Base-by-base conservation (phyloP, 2,888 invertebrate genomes). In the Embidobia sp. region DNA sequence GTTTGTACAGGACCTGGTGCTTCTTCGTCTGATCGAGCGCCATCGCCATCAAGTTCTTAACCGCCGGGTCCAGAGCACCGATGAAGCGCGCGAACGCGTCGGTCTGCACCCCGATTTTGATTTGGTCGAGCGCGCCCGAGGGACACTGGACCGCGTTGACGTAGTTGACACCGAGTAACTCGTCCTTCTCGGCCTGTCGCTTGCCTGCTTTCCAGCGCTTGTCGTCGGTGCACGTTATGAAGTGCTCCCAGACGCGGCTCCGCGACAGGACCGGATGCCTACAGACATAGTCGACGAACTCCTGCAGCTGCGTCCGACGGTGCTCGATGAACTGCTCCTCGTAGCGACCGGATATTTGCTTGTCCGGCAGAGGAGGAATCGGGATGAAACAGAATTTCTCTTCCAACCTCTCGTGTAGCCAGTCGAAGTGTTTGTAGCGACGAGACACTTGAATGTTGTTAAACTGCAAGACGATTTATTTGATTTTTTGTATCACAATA, bases 391-490 rank as follows among this genome's bases (percentile, higher is more conserved):
- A 94, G 90, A 97, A 99, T 90, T 99, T 99, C 81, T 96, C 97
- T 83, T 95, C 94, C 78, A 99, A 91, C 82, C 98, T 93, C 87
- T 97, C 97, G 90, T 98, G 98, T 57, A 99, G 90, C 99, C 99
- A 99, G 91, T 99, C 99, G 90, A 99, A 99, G 90, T 99, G 99
- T 90, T 99, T 99, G 90, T 98, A 99, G 82, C 99, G 93, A 79
- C 99, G 93, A 29, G 96, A 96, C 19, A 97, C 98, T 91, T 97
- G 96, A 82, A 97, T 95, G 86, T 96, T 96, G 87, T 96, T 97
- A 88, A 97, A 97, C 90, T 93, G 85, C 6, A 90, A n/a, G n/a
- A n/a, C n/a, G n/a, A n/a, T n/a, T n/a, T n/a, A n/a, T n/a, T n/a
- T n/a, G n/a, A n/a, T n/a, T n/a, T n/a, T n/a, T n/a, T n/a, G n/a